These are phyloP conservation scores for Pipistrellus kuhlii DNA, from an alignment of 2,797 vertebrate species.

Conservation along the genomic window DNA sequence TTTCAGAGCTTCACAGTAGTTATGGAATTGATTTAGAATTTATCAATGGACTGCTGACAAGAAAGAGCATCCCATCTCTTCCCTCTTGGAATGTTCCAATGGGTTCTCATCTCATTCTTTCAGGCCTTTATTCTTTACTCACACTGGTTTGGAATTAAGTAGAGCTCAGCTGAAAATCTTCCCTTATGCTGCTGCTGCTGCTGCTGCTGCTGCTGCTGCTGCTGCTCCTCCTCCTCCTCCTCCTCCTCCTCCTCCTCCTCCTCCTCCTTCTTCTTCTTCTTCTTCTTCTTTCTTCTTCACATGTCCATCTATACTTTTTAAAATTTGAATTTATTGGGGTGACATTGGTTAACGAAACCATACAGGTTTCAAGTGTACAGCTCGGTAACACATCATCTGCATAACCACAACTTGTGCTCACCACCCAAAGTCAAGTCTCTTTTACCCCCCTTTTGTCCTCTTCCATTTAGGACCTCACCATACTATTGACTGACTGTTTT, in stretches of 20 bases:
- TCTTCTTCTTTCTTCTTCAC: background rate
- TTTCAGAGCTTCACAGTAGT: background rate
- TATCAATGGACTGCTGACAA: background rate
- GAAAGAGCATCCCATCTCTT: background rate
- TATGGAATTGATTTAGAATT: background rate
- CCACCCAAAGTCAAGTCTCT: background rate
- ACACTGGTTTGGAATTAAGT: conserved; percentile 13
- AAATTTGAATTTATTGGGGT: background rate
- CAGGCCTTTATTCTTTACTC: background rate
- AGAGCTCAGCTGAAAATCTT: conserved; percentile 17
- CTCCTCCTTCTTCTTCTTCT: background rate
- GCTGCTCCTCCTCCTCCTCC: no score
- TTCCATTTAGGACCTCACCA: no score
- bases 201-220: no score
- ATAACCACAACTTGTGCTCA: background rate
- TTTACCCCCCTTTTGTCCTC: background rate
- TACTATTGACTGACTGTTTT: background rate
- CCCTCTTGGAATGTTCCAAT: background rate
- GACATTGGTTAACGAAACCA: background rate
- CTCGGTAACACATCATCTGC: background rate
- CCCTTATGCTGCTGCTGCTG: no score
- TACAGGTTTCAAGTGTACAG: background rate
- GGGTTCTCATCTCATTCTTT: background rate
- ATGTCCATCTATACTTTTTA: background rate
- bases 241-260: no score